A percentile compares a stretch with the other conserved stretches of the same genome.
Evolutionary conservation across 2,888 invertebrate species (phyloP).

Genomic region (Parnassius mnemosyne): DNA sequence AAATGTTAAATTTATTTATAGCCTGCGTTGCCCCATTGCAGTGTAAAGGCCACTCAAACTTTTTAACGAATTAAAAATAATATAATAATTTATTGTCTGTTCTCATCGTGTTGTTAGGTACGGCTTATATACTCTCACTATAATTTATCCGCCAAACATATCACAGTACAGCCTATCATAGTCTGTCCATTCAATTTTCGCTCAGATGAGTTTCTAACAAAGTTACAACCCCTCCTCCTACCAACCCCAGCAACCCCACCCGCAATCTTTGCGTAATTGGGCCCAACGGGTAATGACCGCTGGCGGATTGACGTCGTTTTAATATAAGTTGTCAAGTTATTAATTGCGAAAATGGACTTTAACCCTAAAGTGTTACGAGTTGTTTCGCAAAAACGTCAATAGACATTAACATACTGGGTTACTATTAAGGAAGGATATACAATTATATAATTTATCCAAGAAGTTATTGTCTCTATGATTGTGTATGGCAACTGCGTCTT

Average conservation of each 20-base stretch:
- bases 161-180: conserved; percentile 3
- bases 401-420: too few relatives aligned
- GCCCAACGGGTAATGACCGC: conserved; percentile 9
- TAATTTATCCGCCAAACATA: neutral
- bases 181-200: conserved; percentile 31
- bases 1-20: too few relatives aligned
- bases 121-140: neutral
- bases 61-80: too few relatives aligned
- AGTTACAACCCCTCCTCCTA: conserved; percentile 33
- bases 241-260: neutral
- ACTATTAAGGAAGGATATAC: too few relatives aligned
- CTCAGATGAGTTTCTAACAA: conserved; percentile 47
- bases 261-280: conserved; percentile 23
- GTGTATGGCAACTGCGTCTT: too few relatives aligned
- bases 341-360: neutral
- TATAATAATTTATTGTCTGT: neutral
- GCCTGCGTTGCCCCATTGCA: too few relatives aligned
- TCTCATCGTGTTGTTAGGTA: neutral
- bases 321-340: neutral
- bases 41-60: too few relatives aligned
- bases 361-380: conserved; percentile 3
- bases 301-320: neutral
- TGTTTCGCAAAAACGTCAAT: too few relatives aligned
- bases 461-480: too few relatives aligned
- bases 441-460: too few relatives aligned